phyloP scores from a whole-genome alignment of 2,888 invertebrate genomes.

The Deilephila elpenor region DNA sequence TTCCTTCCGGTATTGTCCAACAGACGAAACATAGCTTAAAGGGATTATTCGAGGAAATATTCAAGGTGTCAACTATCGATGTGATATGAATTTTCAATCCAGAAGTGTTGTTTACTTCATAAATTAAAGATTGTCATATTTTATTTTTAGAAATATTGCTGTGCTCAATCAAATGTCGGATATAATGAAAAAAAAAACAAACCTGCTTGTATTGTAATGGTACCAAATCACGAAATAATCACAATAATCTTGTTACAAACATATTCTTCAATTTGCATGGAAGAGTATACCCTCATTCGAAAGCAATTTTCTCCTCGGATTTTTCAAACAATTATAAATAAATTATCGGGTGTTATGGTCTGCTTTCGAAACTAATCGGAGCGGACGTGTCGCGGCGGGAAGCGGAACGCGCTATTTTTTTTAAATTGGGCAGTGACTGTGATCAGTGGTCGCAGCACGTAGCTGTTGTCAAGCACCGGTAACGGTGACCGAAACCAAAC shows the following conservation, averaged over 20 bases:
- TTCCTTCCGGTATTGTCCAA: background rate
- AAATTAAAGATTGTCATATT: too few species aligned
- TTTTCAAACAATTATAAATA: constrained; percentile 55
- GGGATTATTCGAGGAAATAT: too few species aligned
- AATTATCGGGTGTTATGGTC: constrained; percentile 57
- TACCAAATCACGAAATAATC: background rate
- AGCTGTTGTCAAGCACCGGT: constrained; percentile 39
- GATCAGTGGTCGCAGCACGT: constrained; percentile 50
- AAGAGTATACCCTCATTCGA: background rate
- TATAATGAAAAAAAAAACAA: too few species aligned
- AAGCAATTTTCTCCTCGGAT: constrained; percentile 24
- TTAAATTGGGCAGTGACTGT: constrained; percentile 37
- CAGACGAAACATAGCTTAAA: too few species aligned
- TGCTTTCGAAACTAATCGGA: constrained; percentile 62
- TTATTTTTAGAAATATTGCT: too few species aligned
- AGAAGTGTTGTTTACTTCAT: too few species aligned
- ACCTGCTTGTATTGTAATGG: too few species aligned
- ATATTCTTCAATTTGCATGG: background rate
- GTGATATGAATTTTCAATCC: too few species aligned
- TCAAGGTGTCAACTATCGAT: too few species aligned
- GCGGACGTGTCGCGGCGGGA: constrained; percentile 62
- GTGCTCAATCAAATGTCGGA: too few species aligned
- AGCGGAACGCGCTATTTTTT: constrained; percentile 37
- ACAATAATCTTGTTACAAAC: background rate
- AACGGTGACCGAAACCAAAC: constrained; percentile 29